Evolutionary conservation across 2,888 invertebrate genomes (phyloP).

Genomic region (Nephrotoma guestfalica): DNA sequence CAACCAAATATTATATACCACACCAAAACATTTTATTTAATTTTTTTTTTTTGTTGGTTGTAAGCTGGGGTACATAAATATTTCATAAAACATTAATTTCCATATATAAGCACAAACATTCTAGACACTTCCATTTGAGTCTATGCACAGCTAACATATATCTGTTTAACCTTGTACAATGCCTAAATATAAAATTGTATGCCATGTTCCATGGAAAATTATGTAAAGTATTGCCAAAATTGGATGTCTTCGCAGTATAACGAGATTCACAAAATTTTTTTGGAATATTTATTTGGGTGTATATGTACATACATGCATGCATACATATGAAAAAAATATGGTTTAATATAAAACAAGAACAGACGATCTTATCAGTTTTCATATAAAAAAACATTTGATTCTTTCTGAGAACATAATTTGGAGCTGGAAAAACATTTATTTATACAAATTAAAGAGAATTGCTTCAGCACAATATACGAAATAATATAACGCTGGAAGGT

Average conservation of each 20-base stretch:
- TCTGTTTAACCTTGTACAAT: neutral
- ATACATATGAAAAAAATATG: too few species aligned
- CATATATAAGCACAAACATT: neutral
- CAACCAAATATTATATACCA: neutral
- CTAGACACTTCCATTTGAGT: neutral
- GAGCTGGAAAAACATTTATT: neutral
- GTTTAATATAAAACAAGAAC: neutral
- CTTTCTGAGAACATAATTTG: neutral
- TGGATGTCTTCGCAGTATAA: neutral
- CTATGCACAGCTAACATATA: neutral
- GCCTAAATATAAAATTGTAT: neutral
- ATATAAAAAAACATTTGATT: neutral
- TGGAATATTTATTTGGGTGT: neutral
- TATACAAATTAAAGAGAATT: too few species aligned
- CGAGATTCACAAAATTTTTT: neutral
- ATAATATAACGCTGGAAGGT: too few species aligned
- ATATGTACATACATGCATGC: too few species aligned
- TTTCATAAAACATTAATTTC: neutral
- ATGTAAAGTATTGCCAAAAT: neutral
- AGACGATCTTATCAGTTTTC: neutral
- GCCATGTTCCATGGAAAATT: neutral
- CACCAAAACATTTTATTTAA: neutral
- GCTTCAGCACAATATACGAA: too few species aligned
- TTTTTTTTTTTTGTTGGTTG: neutral
- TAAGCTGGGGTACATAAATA: neutral